Evolutionary conservation across 2,888 invertebrate species (phyloP).

Genomic region (Drosophila borborema): DNA sequence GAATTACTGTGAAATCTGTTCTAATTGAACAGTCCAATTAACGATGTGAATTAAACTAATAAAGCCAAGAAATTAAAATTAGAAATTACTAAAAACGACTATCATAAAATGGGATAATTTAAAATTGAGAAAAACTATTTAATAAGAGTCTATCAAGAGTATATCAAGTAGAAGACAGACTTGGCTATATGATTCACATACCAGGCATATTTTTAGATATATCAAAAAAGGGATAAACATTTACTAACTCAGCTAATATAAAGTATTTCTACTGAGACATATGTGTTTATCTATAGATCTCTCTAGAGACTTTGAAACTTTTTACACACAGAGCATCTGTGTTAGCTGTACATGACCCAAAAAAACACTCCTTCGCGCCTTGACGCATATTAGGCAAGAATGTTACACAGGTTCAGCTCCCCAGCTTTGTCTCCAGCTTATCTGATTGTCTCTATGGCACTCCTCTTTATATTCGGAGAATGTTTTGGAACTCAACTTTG

Average conservation of each 20-base stretch:
- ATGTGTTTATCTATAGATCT: too few relatives aligned
- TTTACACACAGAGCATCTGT: neutral
- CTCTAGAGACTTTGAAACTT: too few relatives aligned
- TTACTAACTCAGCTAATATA: too few relatives aligned
- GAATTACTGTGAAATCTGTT: neutral
- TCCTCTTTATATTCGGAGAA: constrained; percentile 11
- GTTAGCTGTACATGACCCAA: neutral
- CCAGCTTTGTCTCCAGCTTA: neutral
- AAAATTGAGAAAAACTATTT: neutral
- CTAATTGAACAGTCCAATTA: constrained; percentile 1
- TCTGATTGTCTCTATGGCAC: constrained; percentile 21
- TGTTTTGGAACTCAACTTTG: neutral
- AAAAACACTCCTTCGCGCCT: neutral
- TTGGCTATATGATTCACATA: neutral
- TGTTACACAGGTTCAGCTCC: neutral
- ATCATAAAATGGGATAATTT: too few relatives aligned
- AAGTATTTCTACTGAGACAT: too few relatives aligned
- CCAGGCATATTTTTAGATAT: too few relatives aligned
- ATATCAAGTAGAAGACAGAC: neutral
- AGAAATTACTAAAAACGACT: neutral
- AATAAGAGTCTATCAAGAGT: neutral
- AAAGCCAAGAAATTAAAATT: neutral
- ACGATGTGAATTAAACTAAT: neutral
- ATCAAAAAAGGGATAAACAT: too few relatives aligned
- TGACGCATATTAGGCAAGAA: neutral